Evolutionary conservation across 1,140 invertebrate species (phyloP), one percentile per base, ranked within the genome.

Genomic region (Hirudo medicinalis): DNA sequence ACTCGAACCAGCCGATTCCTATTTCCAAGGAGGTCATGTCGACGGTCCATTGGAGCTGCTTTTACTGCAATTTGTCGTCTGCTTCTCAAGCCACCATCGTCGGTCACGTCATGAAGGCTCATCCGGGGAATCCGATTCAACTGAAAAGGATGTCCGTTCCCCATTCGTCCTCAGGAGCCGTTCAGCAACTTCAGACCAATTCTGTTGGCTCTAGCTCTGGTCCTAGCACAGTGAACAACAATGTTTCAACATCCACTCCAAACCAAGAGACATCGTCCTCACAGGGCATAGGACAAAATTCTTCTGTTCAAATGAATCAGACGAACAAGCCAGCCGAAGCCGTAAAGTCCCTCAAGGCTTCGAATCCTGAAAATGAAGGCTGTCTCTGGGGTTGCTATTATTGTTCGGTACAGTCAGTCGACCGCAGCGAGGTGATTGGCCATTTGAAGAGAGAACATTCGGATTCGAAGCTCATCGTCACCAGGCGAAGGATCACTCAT

Each of bases 361-460:
- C 29, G 15, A 40, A 9, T 36, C 1, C 67, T 17, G 27, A 49
- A 4, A 32, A 29, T 27, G 70, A 63, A 53, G 70, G 70, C 9
- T 57, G 54, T 17, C 20, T 72, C 22, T 72, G 72, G 72, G 72
- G 72, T 19, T 72, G 72, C 22, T 72, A 72, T 55, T 72, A 72
- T 32, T 72, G 72, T 49, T 19, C 32, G 9, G 63, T 57, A 20
- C 67, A 72, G 36, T 55, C 66, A 3, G 22, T 69, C 3, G 72
- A 72, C n/a, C 43, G 72, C 9, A 55, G 49, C n/a, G n/a, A 68
- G 22, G 54, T 69, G 11, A 69, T 72, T n/a, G 20, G 20, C 9
- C 72, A 72, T 27, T n/a, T 72, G 40, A 68, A 72, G 54, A 54
- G 40, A 40, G 68, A 72, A 4, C 72, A 72, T 57, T n/a, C 27